Evolutionary conservation across 2,113 vertebrate species (phyloP).

Genomic region (Xiphophorus maculatus): DNA sequence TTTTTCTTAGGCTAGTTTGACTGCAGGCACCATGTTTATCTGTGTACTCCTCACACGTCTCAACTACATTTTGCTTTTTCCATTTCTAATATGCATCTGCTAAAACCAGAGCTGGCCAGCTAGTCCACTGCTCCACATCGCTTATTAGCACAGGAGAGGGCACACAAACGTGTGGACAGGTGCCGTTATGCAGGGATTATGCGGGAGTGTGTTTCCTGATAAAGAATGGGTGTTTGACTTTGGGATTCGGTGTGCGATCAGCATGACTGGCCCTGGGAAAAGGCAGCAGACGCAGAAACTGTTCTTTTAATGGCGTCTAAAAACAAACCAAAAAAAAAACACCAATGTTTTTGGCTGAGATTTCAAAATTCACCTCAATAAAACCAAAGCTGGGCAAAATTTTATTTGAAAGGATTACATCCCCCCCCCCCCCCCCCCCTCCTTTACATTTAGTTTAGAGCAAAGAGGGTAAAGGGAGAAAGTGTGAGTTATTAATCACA

Average conservation of each 20-base stretch:
- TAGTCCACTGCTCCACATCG: neutral
- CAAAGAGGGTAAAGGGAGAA: neutral
- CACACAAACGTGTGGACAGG: conserved; percentile 38
- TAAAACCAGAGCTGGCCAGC: neutral
- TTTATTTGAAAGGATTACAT: neutral
- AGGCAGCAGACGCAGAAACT: neutral
- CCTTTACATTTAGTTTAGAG: neutral
- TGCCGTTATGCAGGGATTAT: conserved; percentile 64
- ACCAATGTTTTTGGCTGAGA: neutral
- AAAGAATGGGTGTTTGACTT: conserved; percentile 76
- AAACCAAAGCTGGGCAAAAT: neutral
- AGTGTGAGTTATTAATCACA: conserved; percentile 42
- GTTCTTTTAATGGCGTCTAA: neutral
- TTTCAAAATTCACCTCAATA: neutral
- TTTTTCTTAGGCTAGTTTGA: too few species aligned
- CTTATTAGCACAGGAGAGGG: neutral
- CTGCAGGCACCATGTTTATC: too few species aligned
- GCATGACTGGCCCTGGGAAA: conserved; percentile 45
- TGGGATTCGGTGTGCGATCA: conserved; percentile 67
- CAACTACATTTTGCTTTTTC: neutral
- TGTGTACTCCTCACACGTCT: too few species aligned
- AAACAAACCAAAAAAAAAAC: too few species aligned
- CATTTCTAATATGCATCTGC: neutral
- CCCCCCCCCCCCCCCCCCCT: neutral
- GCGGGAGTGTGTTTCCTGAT: conserved; percentile 68